A percentile compares a stretch with the other conserved stretches of the same genome.
These are phyloP conservation scores for Brachyptera risi DNA, from an alignment of 2,888 invertebrate genomes.

Conservation along the genomic window DNA sequence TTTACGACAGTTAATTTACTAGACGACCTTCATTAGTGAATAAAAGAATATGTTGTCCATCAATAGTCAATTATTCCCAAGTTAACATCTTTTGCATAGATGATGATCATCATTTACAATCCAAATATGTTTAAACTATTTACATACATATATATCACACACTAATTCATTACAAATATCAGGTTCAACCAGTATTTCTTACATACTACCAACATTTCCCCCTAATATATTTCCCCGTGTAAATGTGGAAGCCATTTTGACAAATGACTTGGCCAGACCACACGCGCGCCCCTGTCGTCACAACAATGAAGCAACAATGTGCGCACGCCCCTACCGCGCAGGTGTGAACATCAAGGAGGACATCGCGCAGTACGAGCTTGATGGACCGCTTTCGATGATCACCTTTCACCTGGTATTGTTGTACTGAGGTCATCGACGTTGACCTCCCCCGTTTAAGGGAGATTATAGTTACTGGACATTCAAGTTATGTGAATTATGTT, in stretches of 20 bases:
- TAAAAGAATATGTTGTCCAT: too few relatives aligned
- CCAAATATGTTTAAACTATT: conserved; percentile 7
- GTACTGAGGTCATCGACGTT: not conserved
- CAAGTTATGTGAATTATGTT: not conserved
- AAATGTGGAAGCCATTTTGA: conserved; percentile 9
- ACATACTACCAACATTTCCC: not conserved
- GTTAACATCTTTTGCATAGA: conserved; percentile 8
- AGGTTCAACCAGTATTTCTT: conserved; percentile 1
- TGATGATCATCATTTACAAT: too few relatives aligned
- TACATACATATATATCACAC: not conserved
- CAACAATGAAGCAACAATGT: not conserved
- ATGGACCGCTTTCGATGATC: conserved; percentile 12
- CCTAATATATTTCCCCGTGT: too few relatives aligned
- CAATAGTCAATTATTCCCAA: not conserved
- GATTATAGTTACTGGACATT: conserved; percentile 1
- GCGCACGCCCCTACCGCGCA: conserved; percentile 9
- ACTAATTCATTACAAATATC: not conserved
- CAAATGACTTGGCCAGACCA: not conserved
- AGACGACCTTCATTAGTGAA: too few relatives aligned
- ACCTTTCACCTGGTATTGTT: conserved; percentile 11
- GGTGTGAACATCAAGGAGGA: conserved; percentile 13
- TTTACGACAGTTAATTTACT: too few relatives aligned
- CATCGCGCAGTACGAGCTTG: conserved; percentile 1
- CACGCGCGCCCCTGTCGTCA: not conserved
- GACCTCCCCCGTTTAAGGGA: not conserved